A percentile compares a stretch with the other conserved stretches of the same genome.
Evolutionary conservation across 2,113 vertebrate species (phyloP).

Genomic region (Spilogale gracilis): DNA sequence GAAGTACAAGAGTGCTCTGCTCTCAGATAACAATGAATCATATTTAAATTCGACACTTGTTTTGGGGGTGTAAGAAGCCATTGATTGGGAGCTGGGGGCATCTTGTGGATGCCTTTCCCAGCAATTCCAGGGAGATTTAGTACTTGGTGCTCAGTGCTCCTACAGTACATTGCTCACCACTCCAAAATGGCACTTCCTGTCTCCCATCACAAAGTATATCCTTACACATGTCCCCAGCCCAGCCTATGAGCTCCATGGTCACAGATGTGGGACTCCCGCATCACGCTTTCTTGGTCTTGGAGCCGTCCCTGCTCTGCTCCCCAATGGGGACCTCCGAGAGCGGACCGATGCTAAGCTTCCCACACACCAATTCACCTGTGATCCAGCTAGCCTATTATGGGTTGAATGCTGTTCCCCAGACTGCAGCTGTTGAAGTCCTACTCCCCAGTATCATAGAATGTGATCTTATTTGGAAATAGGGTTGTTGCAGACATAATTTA

Average conservation of each 20-base stretch:
- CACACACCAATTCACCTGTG: neutral
- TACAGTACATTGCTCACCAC: neutral
- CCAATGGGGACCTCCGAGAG: rapidly evolving
- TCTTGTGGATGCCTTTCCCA: neutral
- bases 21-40: neutral
- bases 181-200: neutral
- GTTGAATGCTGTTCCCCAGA: neutral
- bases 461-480: neutral
- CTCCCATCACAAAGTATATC: too few relatives aligned
- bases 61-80: neutral
- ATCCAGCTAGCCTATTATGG: neutral
- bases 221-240: neutral
- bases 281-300: rapidly evolving
- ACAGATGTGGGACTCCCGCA: neutral
- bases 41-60: neutral
- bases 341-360: too few relatives aligned
- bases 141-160: neutral
- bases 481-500: neutral
- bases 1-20: neutral
- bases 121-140: neutral
- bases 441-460: neutral
- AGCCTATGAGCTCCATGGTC: neutral
- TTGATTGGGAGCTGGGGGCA: rapidly evolving
- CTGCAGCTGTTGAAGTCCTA: neutral
- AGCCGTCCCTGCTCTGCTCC: neutral